Evolutionary conservation across 2,113 vertebrate species (phyloP).

Genomic region (Gila orcuttii): DNA sequence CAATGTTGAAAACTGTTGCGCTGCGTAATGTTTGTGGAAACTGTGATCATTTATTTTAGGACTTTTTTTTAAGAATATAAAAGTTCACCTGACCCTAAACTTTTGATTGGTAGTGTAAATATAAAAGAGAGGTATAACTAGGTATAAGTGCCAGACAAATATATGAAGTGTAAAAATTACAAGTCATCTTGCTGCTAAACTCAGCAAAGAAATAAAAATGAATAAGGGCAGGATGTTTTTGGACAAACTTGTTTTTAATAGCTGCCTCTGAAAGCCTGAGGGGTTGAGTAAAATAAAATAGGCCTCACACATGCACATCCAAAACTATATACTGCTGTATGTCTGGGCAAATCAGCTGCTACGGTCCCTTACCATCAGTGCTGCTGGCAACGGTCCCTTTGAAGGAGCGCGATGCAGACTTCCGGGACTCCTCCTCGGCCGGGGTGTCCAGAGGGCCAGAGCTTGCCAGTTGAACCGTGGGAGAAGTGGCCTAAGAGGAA

Average conservation of each 20-base stretch:
- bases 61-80: no score
- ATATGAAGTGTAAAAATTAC: background rate
- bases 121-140: background rate
- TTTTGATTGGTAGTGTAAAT: background rate
- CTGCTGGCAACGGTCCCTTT: slow-evolving; percentile 88
- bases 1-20: no score
- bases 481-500: slow-evolving; percentile 69
- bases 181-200: background rate
- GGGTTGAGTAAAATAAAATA: background rate
- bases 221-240: slow-evolving; percentile 4
- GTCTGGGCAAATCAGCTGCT: background rate
- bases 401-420: slow-evolving; percentile 82
- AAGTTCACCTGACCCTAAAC: background rate
- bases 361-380: slow-evolving; percentile 83
- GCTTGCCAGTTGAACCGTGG: slow-evolving; percentile 73
- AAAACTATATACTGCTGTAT: background rate
- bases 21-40: no score
- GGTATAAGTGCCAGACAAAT: background rate
- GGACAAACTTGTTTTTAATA: background rate
- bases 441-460: slow-evolving; percentile 84
- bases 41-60: no score
- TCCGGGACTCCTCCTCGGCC: slow-evolving; percentile 88
- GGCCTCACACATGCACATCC: background rate
- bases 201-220: background rate
- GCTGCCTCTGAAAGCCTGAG: background rate